phyloP scores from a whole-genome alignment of 2,888 invertebrate species.

The Falcaria lacertinaria region DNA sequence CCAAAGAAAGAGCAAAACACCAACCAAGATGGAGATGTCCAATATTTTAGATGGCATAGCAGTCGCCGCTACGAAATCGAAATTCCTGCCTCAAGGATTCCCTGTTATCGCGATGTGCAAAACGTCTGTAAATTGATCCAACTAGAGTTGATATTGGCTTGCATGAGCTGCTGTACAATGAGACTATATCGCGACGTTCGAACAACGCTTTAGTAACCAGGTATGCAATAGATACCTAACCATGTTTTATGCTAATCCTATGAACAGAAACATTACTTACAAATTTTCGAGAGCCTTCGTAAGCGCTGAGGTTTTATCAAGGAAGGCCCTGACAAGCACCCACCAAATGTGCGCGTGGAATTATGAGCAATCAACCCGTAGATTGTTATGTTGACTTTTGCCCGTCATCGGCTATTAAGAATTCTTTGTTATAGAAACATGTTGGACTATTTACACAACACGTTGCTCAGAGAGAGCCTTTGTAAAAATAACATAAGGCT shows the following conservation, averaged over 20 bases:
- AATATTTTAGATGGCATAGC: conserved; percentile 80
- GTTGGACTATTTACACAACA: conserved; percentile 79
- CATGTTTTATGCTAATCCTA: conserved; percentile 72
- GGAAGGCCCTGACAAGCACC: conserved; percentile 43
- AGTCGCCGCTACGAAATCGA: conserved; percentile 73
- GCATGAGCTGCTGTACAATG: conserved; percentile 34
- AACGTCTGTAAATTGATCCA: conserved; percentile 42
- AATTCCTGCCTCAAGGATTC: conserved; percentile 70
- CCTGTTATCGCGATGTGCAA: conserved; percentile 29
- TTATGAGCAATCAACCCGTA: conserved; percentile 72
- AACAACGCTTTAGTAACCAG: conserved; percentile 71
- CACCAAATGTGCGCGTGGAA: conserved; percentile 47
- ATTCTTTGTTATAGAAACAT: conserved; percentile 78
- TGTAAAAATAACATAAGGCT: conserved; percentile 63
- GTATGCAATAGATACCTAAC: conserved; percentile 76
- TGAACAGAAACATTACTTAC: conserved; percentile 68
- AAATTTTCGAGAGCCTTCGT: conserved; percentile 64
- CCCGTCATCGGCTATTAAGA: conserved; percentile 79
- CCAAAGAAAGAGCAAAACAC: conserved; percentile 73
- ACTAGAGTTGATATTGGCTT: conserved; percentile 49
- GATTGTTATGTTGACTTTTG: conserved; percentile 75
- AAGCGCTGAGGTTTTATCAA: conserved; percentile 35
- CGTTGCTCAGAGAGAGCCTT: conserved; percentile 63
- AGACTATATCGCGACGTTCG: conserved; percentile 58
- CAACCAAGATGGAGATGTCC: conserved; percentile 77